Conservation (phyloP, 1,140 invertebrate species). For the Daktulosphaira vitifoliae region DNA sequence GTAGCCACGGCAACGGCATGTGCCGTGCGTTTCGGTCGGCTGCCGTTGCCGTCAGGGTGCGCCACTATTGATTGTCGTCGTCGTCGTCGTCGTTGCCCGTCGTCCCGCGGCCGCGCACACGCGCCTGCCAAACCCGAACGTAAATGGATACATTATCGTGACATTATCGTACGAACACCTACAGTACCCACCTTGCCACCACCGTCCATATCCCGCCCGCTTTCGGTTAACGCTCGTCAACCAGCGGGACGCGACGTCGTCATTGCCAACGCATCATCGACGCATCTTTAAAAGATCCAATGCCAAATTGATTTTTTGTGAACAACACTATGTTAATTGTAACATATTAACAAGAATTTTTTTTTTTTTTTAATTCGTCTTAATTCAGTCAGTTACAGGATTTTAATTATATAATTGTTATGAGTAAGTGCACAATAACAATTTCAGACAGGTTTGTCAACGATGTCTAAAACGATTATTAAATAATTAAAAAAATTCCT, state of each 20-base stretch:
- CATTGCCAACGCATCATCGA: neutral
- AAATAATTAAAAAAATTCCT: too few relatives aligned
- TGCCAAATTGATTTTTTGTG: slow-evolving; percentile 20
- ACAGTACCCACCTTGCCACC: neutral
- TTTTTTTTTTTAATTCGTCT: too few relatives aligned
- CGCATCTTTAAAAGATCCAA: neutral
- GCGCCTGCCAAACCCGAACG: slow-evolving; percentile 20
- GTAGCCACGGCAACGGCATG: slow-evolving; percentile 43
- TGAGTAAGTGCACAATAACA: too few relatives aligned
- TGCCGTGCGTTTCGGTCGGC: neutral
- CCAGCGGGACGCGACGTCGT: neutral
- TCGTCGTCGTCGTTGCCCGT: slow-evolving; percentile 2
- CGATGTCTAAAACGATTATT: too few relatives aligned
- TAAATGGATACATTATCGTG: slow-evolving; percentile 39
- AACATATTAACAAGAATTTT: too few relatives aligned
- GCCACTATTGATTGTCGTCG: slow-evolving; percentile 33
- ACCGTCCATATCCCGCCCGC: neutral
- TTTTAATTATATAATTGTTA: too few relatives aligned
- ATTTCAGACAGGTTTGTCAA: too few relatives aligned
- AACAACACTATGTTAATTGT: too few relatives aligned
- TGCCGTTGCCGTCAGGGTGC: slow-evolving; percentile 5
- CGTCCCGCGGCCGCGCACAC: slow-evolving; percentile 9
- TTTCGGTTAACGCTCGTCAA: neutral
- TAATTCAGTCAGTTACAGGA: too few relatives aligned
- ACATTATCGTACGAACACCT: slow-evolving; percentile 37